Base-by-base conservation (phyloP, 1,140 invertebrate species). In the Drosophila miranda region DNA sequence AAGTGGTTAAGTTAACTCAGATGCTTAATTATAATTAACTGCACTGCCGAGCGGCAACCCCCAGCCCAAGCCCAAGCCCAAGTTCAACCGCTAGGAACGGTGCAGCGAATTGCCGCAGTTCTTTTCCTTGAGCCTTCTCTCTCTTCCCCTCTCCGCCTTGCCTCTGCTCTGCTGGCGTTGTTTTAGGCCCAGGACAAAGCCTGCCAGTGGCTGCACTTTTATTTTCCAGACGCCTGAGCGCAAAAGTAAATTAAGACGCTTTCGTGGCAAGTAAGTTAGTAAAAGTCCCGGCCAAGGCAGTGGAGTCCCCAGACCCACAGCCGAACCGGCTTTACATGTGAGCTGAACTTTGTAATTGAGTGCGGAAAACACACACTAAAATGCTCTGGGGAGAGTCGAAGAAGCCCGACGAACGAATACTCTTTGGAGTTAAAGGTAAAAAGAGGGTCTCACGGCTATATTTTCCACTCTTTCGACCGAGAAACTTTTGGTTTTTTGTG, bases 1-100 rank as follows among this genome's bases (percentile, higher is more conserved):
- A 87, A 87, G 83, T 87, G 82, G 78, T 87, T 78, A 38, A 88
- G 84, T 90, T 88, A 90, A 83, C 89, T 87, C 57, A 81, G 34
- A 38, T 38, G 72, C 89, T 89, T 90, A 90, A 90, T 90, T 90
- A 89, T 90, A 90, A 90, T 90, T 90, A 90, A 90, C 89, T 90
- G 78, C 75, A 75, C 84, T 82, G 60, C 54, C 51, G 11, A 42
- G n/a, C 34, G 13, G n/a, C 61, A 50, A 16, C 34, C 62, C 69
- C 9, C 11, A 38, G 34, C 34, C 34, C 9, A 34, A 9, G 6
- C 28, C 28, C 28, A 51, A n/a, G n/a, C 64, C 64, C 64, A 86
- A 81, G 82, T 84, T 86, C 68, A 86, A 63, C 81, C 68, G 63
- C 81, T 75, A 87, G 82, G 72, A 87, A 84, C 70, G 80, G 77